Percentiles rank a stretch among this genome's conserved stretches.
Evolutionary conservation across 92 coral and sea anemone genomes (phyloP).

Genomic region (Parazoanthus atlanticus): DNA sequence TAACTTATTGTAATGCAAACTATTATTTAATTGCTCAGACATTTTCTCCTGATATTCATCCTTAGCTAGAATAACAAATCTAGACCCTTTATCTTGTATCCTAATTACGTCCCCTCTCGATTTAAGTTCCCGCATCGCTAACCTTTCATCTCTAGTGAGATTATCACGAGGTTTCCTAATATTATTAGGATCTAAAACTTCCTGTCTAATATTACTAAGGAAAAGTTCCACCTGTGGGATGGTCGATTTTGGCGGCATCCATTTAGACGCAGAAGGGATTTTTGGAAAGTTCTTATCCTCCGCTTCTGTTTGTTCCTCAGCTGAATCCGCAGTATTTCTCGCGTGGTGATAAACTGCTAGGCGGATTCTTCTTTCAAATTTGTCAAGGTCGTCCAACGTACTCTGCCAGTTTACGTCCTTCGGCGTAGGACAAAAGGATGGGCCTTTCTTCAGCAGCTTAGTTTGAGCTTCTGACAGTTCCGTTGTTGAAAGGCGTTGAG

Average conservation of each 20-base stretch:
- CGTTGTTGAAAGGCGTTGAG: no score
- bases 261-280: constrained; percentile 32
- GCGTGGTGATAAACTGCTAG: constrained; percentile 39
- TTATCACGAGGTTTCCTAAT: no score
- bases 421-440: constrained; percentile 57
- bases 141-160: no score
- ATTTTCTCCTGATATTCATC: no score
- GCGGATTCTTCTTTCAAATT: constrained; percentile 8
- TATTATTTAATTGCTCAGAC: no score
- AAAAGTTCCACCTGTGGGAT: constrained; percentile 58
- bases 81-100: no score
- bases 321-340: not conserved
- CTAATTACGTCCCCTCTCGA: no score
- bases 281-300: constrained; percentile 16
- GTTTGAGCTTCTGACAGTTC: constrained; percentile 41
- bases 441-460: constrained; percentile 48
- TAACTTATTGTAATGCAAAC: no score
- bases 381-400: not conserved
- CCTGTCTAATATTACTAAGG: constrained; percentile 48
- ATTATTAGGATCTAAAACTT: constrained; percentile 49
- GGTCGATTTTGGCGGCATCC: constrained; percentile 64
- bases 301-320: not conserved
- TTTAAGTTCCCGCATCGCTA: no score
- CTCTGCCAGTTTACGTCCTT: constrained; percentile 57
- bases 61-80: no score